Evolutionary conservation across 2,113 vertebrate species (phyloP).

Genomic region (Xiphophorus maculatus): DNA sequence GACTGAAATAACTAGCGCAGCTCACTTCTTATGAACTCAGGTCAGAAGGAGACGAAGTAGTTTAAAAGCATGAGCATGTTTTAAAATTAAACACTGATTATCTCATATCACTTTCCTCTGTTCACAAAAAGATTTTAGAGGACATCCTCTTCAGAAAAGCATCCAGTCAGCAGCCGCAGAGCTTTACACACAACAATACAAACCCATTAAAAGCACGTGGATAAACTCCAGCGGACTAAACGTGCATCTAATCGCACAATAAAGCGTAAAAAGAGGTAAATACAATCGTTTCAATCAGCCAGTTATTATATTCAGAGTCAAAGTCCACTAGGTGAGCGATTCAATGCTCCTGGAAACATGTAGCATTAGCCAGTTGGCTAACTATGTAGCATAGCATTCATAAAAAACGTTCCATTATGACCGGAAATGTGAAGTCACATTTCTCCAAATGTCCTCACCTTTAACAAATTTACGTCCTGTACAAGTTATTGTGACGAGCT

Average conservation of each 20-base stretch:
- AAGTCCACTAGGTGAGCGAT: constrained; percentile 22
- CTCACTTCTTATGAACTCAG: too few species aligned
- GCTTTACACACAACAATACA: not conserved
- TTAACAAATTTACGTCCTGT: rapidly evolving
- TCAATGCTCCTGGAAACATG: too few species aligned
- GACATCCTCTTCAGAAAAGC: not conserved
- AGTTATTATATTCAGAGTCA: not conserved
- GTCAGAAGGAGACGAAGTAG: too few species aligned
- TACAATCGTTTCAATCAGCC: rapidly evolving
- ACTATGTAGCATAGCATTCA: not conserved
- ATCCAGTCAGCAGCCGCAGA: not conserved
- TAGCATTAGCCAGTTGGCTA: constrained; percentile 31
- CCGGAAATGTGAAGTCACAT: rapidly evolving
- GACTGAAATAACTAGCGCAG: too few species aligned
- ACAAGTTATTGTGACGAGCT: rapidly evolving
- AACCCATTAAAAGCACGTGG: not conserved
- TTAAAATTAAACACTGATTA: too few species aligned
- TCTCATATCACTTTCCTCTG: too few species aligned
- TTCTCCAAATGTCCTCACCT: rapidly evolving
- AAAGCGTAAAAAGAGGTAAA: not conserved
- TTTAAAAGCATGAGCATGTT: too few species aligned
- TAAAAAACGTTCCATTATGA: not conserved
- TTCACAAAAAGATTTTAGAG: too few species aligned
- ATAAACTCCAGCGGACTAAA: not conserved
- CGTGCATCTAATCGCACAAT: rapidly evolving